Evolutionary conservation across 2,888 invertebrate genomes (phyloP).

Genomic region (Mycogona germanica): DNA sequence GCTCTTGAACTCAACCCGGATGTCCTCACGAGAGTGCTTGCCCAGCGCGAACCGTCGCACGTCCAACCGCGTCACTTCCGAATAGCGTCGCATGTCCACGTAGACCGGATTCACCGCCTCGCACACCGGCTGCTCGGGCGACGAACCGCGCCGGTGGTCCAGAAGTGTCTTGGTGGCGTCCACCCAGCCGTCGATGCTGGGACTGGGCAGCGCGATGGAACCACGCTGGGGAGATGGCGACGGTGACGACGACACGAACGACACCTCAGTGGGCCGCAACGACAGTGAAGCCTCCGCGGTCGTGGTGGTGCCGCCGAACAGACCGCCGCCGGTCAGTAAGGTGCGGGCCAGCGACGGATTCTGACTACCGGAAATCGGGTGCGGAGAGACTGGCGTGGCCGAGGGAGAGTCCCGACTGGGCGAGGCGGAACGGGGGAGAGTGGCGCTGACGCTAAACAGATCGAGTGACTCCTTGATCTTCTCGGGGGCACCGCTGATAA

Average conservation of each 20-base stretch:
- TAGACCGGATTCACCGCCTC: neutral
- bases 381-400: constrained; percentile 47
- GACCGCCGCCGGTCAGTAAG: no score
- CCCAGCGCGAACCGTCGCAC: constrained; percentile 1
- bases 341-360: no score
- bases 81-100: constrained; percentile 38
- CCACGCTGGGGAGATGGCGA: constrained; percentile 6
- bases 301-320: constrained; percentile 14
- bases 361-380: no score
- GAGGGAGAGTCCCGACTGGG: constrained; percentile 23
- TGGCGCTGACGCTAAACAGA: no score
- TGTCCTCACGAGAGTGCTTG: constrained; percentile 27
- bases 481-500: constrained; percentile 33
- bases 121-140: neutral
- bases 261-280: no score
- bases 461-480: no score
- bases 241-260: no score
- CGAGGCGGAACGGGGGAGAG: no score
- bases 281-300: constrained; percentile 24
- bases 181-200: constrained; percentile 36
- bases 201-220: constrained; percentile 37
- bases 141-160: constrained; percentile 36
- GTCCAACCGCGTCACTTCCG: constrained; percentile 18
- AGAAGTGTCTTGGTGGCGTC: constrained; percentile 50
- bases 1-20: constrained; percentile 75